phyloP scores from a whole-genome alignment of 64 coral and sea anemone species.

The Montipora capricornis region DNA sequence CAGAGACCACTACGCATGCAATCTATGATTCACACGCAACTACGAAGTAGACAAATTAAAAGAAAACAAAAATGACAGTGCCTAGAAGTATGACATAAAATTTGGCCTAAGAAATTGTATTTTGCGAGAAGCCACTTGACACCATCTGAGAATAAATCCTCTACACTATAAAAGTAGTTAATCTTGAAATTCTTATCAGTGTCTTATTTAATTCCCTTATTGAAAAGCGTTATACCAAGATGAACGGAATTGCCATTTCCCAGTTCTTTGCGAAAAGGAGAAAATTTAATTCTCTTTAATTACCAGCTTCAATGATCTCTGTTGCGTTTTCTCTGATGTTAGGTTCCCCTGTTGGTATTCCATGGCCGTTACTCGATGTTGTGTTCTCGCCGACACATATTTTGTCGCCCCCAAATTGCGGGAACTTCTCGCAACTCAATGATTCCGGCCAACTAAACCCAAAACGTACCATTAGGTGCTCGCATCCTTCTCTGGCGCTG shows the following conservation, averaged over 20 bases:
- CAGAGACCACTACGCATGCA: neutral
- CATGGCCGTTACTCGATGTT: conserved; percentile 19
- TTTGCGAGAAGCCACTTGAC: neutral
- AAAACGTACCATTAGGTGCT: conserved; percentile 75
- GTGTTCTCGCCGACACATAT: conserved; percentile 93
- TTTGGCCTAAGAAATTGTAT: too few relatives aligned
- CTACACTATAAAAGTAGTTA: neutral
- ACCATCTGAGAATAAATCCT: neutral
- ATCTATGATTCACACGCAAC: neutral
- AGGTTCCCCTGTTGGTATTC: neutral
- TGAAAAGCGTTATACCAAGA: conserved; percentile 1
- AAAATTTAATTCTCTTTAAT: conserved; percentile 1
- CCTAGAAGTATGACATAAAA: neutral
- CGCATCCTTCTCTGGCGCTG: conserved; percentile 75
- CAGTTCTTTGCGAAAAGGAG: neutral
- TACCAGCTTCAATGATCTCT: neutral
- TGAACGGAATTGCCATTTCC: neutral
- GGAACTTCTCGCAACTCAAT: conserved; percentile 81
- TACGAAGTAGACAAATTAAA: neutral
- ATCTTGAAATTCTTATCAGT: too few relatives aligned
- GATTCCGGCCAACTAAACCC: conserved; percentile 91
- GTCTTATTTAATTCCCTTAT: neutral
- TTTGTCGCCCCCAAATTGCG: conserved; percentile 25
- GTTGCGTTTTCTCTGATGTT: neutral
- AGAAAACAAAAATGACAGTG: neutral